Percentiles rank a stretch among this genome's conserved stretches.
Evolutionary conservation across 1,140 invertebrate species (phyloP).

Genomic region (Teleopsis dalmanni): DNA sequence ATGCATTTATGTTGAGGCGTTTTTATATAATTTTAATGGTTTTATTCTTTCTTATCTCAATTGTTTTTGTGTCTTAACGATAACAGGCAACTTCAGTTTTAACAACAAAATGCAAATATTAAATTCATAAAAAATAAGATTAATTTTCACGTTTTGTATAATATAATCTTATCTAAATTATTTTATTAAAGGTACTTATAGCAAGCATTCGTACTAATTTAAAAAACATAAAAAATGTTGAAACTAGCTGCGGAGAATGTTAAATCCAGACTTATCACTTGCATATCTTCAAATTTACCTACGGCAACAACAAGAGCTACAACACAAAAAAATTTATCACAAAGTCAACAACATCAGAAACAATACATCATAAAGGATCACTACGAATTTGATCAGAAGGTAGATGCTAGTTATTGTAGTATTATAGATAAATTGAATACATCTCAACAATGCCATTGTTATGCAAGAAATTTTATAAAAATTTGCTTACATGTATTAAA

Average conservation of each 20-base stretch:
- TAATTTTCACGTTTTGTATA: not conserved
- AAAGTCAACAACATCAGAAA: constrained; percentile 24
- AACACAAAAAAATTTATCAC: constrained; percentile 33
- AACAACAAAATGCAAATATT: not conserved
- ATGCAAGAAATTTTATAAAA: too few species aligned
- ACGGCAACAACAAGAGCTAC: constrained; percentile 18
- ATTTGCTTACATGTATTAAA: too few species aligned
- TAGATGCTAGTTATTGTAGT: constrained; percentile 11
- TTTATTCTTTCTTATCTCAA: not conserved
- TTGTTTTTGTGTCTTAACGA: not conserved
- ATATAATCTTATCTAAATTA: not conserved
- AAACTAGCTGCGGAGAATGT: constrained; percentile 34
- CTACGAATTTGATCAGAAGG: constrained; percentile 43
- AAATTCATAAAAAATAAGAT: not conserved
- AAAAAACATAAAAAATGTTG: constrained; percentile 19
- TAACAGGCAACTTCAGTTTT: too few species aligned
- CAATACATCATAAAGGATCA: constrained; percentile 40
- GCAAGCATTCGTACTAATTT: not conserved
- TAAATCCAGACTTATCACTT: constrained; percentile 25
- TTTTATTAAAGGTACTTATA: too few species aligned
- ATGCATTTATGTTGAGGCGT: not conserved
- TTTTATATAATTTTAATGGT: not conserved
- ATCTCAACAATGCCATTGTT: too few species aligned
- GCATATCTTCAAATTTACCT: constrained; percentile 27
- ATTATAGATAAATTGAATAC: not conserved